phyloP scores from a whole-genome alignment of 2,113 vertebrate genomes.

The Phylloscopus trochiloides region DNA sequence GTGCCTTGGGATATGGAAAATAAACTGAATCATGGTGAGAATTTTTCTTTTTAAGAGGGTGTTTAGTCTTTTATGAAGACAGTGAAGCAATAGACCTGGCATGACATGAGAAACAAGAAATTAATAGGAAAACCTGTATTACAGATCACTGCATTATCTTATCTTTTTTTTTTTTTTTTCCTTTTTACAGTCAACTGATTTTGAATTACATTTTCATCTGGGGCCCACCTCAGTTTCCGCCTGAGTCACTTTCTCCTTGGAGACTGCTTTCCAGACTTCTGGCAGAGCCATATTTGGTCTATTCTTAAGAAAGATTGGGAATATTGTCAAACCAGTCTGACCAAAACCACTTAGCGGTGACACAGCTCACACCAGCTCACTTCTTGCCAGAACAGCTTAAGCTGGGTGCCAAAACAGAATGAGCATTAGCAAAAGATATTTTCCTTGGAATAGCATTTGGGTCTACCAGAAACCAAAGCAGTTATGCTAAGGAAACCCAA shows the following conservation, averaged over 20 bases:
- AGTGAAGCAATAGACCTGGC: not conserved
- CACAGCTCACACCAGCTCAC: not conserved
- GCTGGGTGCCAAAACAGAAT: constrained; percentile 19
- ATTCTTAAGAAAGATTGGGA: constrained; percentile 43
- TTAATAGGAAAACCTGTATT: not conserved
- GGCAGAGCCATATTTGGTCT: constrained; percentile 37
- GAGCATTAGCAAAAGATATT: constrained; percentile 37
- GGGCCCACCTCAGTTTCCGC: not conserved
- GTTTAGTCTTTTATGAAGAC: constrained; percentile 10
- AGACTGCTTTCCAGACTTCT: constrained; percentile 33
- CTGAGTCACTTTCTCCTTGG: constrained; percentile 47
- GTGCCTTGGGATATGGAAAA: constrained; percentile 35
- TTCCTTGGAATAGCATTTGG: not conserved
- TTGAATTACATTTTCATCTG: constrained; percentile 27
- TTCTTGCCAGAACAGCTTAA: constrained; percentile 4
- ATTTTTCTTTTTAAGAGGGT: constrained; percentile 27
- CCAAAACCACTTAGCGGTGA: constrained; percentile 1
- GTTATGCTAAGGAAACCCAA: not conserved
- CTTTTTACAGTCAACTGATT: not conserved
- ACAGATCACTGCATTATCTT: not conserved
- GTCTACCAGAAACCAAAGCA: constrained; percentile 3
- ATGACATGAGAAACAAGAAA: not conserved
- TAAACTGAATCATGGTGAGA: not conserved
- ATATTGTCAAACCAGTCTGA: constrained; percentile 37
- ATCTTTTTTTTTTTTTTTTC: not conserved